Base-by-base conservation (phyloP, 2,797 vertebrate species). In the Pseudochromis fuscus region DNA sequence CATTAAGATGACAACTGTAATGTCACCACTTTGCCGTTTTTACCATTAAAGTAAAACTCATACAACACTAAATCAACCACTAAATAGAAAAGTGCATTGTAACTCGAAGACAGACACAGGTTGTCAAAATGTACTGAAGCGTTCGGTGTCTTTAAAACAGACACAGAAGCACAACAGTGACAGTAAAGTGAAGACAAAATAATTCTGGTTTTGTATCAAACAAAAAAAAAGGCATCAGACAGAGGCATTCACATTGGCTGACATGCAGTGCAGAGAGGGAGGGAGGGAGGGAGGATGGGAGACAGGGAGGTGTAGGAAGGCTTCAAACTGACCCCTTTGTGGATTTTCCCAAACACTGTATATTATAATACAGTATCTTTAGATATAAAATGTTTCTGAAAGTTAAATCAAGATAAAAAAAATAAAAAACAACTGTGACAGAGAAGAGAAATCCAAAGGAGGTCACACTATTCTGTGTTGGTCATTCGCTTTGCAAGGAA, bases 381-480 rank as follows among this genome's bases (percentile, higher is more conserved):
- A 78, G 64, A 82, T 40, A 84, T 21, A 46, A n/a, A 55, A 21
- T 70, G 27, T 77, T 59, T 78, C 71, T 79, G 72, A 75, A 67
- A 77, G 65, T 65, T 24, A 87, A 87, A 74, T 79, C 48, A 62
- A 50, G 49, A 77, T 78, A 57, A 78, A 82, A 55, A n/a, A n/a
- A n/a, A n/a, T n/a, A n/a, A n/a, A n/a, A n/a, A n/a, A n/a, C n/a
- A n/a, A n/a, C 27, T 66, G 35, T 82, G 77, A 75, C 72, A 71
- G 63, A 75, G 69, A 75, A 75, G 83, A 91, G 71, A 93, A 93
- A 94, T 93, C 91, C 91, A 92, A 89, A 93, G 71, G 89, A 93
- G 88, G 85, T 79, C 82, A 72, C 16, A 55, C 58, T 40, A 35
- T 27, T 75, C 65, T 51, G 42, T 64, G 63, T 69, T 15, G 44